Base-by-base conservation (phyloP, 2,888 invertebrate species). In the Hydrotaea diabolus region DNA sequence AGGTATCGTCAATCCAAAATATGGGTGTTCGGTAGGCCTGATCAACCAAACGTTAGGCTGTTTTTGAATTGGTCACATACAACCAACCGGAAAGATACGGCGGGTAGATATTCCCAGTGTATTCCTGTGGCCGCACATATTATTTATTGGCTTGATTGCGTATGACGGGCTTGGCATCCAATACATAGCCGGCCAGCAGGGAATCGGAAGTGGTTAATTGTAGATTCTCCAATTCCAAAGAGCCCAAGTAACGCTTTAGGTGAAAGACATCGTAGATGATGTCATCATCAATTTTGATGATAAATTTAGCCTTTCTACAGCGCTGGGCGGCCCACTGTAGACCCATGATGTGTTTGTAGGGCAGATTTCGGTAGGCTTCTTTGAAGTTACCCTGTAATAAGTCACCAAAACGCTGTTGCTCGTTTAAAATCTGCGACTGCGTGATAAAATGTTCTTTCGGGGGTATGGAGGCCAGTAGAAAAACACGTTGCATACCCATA, bases 1-100 rank as follows among this genome's bases (percentile, higher is more conserved):
- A 96, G 62, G 96, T 95, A 90, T 98, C 98, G 89, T 98, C 98
- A 82, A 98, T 97, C 98, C 98, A 98, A 92, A 98, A 98, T 88
- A 95, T 96, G 19, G 94, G 93, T n/a, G 94, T 93, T 46, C 92
- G 90, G 39, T 92, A 90, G 0, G 95, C 94, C 86, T 94, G 93
- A 2, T 93, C 89, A 23, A 94, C 93, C 72, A 98, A 89, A 21
- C 92, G 93, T 19, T 90, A 89, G 0, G 95, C 95, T 1, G 95
- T 94, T 85, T 93, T 92, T 0, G 95, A 94, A 78, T 95, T 96
- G 2, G 96, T 96, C 0, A 96, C 93, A 87, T 97, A 97, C 88
- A 96, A 94, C 97, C 97, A 97, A 0, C 97, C 97, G 5, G 97
- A 97, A 9, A 97, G 92, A 90, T 96, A 97, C 19, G 94, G 92